Percentiles rank a stretch among this genome's conserved stretches.
Evolutionary conservation across 2,113 vertebrate genomes (phyloP).

Genomic region (Regulus satrapa): DNA sequence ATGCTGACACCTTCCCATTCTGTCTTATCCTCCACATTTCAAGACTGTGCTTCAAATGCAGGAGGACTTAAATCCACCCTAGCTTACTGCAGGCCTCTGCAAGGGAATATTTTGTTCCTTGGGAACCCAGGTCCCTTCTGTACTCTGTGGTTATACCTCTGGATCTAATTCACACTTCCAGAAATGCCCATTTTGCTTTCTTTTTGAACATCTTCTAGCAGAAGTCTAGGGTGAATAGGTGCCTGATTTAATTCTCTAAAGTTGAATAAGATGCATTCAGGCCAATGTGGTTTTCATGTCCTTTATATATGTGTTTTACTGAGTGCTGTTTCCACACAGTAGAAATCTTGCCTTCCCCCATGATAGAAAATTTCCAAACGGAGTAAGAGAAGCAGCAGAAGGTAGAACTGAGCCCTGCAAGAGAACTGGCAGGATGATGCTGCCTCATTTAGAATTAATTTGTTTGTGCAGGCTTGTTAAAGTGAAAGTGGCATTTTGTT

Average conservation of each 20-base stretch:
- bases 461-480: slow-evolving; percentile 34
- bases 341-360: not conserved
- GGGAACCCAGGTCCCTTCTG: not conserved
- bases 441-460: slow-evolving; percentile 48
- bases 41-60: not conserved
- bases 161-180: not conserved
- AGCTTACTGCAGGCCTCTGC: not conserved
- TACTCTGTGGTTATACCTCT: not conserved
- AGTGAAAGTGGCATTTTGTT: slow-evolving; percentile 41
- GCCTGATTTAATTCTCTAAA: not conserved
- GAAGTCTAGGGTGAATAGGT: not conserved
- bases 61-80: not conserved
- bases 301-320: not conserved
- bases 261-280: not conserved
- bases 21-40: not conserved
- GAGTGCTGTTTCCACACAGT: not conserved
- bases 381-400: not conserved
- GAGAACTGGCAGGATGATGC: not conserved
- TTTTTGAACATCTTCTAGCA: not conserved
- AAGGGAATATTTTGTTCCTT: not conserved
- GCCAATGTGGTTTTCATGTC: not conserved
- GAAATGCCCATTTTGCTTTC: not conserved
- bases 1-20: not conserved
- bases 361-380: not conserved
- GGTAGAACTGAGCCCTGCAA: not conserved